Evolutionary conservation across 2,888 invertebrate genomes (phyloP).

Genomic region (Tholera decimalis): DNA sequence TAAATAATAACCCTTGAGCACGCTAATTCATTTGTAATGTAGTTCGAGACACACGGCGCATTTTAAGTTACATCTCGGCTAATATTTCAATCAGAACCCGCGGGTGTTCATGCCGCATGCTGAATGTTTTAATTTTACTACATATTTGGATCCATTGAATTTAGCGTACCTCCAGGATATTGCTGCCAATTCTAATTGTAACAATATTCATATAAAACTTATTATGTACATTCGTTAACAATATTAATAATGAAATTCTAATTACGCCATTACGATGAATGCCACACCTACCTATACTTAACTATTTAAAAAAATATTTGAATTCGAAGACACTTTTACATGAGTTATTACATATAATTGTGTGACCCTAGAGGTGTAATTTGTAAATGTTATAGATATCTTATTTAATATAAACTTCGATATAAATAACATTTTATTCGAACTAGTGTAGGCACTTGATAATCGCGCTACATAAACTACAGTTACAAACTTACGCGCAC

Average conservation of each 20-base stretch:
- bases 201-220: constrained; percentile 27
- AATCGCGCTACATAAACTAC: constrained; percentile 37
- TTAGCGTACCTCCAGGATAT: constrained; percentile 18
- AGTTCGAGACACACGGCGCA: constrained; percentile 33
- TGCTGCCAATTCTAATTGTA: constrained; percentile 20
- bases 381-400: constrained; percentile 43
- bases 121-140: constrained; percentile 6
- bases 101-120: constrained; percentile 19
- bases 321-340: constrained; percentile 20
- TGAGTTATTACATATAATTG: constrained; percentile 6
- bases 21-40: constrained; percentile 29
- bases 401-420: constrained; percentile 59
- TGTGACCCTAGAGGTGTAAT: constrained; percentile 27
- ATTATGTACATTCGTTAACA: constrained; percentile 24
- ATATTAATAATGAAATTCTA: constrained; percentile 30
- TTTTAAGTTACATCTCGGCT: constrained; percentile 26
- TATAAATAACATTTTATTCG: constrained; percentile 50
- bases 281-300: constrained; percentile 19
- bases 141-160: constrained; percentile 4
- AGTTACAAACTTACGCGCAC: constrained; percentile 29
- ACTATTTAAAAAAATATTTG: constrained; percentile 27
- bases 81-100: constrained; percentile 36
- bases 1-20: constrained; percentile 27
- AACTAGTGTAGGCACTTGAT: constrained; percentile 58
- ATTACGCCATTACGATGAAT: constrained; percentile 28